Evolutionary conservation across 2,113 vertebrate genomes (phyloP).

Genomic region (Zosterops japonicus): DNA sequence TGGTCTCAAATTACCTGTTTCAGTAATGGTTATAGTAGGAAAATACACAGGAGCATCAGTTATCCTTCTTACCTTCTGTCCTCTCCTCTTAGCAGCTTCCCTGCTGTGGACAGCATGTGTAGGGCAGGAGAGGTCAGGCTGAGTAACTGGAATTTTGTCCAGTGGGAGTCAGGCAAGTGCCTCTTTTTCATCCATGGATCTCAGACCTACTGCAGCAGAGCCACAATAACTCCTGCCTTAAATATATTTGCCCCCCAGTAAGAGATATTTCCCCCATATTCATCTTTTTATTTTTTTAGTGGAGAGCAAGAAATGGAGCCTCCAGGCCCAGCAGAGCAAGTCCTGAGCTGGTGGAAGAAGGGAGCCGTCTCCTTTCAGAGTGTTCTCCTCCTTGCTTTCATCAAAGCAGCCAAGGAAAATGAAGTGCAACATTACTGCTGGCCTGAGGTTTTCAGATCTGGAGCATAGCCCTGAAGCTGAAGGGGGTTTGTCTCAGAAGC

Average conservation of each 20-base stretch:
- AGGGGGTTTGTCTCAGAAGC: neutral
- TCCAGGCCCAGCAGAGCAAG: neutral
- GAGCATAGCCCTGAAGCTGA: neutral
- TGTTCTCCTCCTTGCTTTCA: neutral
- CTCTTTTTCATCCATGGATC: neutral
- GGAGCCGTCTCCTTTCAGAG: neutral
- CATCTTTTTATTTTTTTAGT: neutral
- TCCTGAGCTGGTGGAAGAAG: neutral
- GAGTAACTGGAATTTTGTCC: neutral
- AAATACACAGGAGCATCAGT: neutral
- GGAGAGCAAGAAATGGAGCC: neutral
- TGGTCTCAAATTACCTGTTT: too few relatives aligned
- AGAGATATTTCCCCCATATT: fast-evolving
- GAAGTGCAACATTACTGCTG: neutral
- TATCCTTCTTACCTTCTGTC: neutral
- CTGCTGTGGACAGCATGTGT: neutral
- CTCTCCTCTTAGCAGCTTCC: neutral
- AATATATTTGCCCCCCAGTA: neutral
- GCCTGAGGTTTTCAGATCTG: neutral
- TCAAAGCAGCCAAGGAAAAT: neutral
- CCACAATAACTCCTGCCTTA: neutral
- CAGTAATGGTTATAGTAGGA: neutral
- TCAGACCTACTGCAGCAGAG: neutral
- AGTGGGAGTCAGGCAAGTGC: neutral
- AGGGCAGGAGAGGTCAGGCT: neutral